Evolutionary conservation across 2,888 invertebrate species (phyloP), one percentile per base, ranked within the genome.

Genomic region (Tineola bisselliella): DNA sequence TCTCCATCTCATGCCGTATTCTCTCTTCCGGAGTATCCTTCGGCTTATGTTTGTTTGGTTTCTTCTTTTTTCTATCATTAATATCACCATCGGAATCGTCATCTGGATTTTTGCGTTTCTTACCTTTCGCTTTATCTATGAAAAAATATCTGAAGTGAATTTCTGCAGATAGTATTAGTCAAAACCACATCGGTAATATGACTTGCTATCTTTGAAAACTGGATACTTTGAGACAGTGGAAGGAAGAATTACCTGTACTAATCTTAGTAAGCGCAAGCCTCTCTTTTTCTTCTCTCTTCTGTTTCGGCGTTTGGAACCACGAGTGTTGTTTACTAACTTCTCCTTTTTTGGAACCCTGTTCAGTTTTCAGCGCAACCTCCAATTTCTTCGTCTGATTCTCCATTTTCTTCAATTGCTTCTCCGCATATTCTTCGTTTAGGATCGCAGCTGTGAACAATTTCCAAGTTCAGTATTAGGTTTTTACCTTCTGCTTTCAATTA

Each of bases 251-350:
- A 54, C 54, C 54, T 17, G 13, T 15, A 19, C 43, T 44, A 44
- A 44, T 18, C 13, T 65, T 64, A 0, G 78, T 79, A 0, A 91
- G 70, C 0, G 90, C 81, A 0, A 92, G 75, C 4, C 89, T 81
- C 70, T 92, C 91, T 71, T 94, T 93, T 72, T 94, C 96, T 11
- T 91, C 90, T 68, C 91, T 90, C 65, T 95, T 90, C 75, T 97
- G 92, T 65, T 90, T 90, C 6, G 90, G 90, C 0, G 92, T 91
- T 80, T 98, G 97, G 89, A 97, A 97, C 97, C 97, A 97, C 60
- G 90, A 89, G 66, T 92, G 87, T 63, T 80, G 80, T 10, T 84
- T 64, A 66, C 83, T 77, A 10, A 79, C 74, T 64, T 80, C 78
- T 61, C 79, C 64, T 84, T 65, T 76, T 73, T 0, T 87, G 84